Conservation (phyloP, 2,113 vertebrate genomes). For the Ginglymostoma cirratum region DNA sequence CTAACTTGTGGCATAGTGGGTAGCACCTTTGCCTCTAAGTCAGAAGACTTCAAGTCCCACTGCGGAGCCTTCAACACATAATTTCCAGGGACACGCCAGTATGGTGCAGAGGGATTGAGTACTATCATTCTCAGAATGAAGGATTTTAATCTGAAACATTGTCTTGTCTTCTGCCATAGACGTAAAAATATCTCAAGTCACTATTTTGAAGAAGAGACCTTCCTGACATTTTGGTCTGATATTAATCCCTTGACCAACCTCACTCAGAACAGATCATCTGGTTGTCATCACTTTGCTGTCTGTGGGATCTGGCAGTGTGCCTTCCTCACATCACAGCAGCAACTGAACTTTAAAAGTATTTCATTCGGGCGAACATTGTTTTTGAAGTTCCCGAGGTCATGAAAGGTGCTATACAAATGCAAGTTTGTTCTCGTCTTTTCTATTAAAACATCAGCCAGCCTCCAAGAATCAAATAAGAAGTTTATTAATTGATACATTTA, state of each 20-base stretch:
- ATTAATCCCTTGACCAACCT: background rate
- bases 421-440: background rate
- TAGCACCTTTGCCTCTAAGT: background rate
- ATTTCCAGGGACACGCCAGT: background rate
- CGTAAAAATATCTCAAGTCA: background rate
- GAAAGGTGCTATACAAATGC: background rate
- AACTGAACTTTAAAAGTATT: background rate
- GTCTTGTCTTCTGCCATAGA: background rate
- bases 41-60: background rate
- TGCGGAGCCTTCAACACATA: no score
- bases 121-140: background rate
- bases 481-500: slow-evolving; percentile 27
- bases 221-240: background rate
- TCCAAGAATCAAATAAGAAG: background rate
- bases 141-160: background rate
- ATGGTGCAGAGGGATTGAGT: background rate
- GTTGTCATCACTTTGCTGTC: background rate
- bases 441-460: slow-evolving; percentile 17
- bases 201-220: background rate
- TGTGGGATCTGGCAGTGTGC: background rate
- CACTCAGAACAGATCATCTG: background rate
- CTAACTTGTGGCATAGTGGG: background rate
- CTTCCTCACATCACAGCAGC: background rate
- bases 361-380: background rate
- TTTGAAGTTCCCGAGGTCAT: background rate